phyloP scores from a whole-genome alignment of 2,113 vertebrate genomes.

The Merops nubicus region DNA sequence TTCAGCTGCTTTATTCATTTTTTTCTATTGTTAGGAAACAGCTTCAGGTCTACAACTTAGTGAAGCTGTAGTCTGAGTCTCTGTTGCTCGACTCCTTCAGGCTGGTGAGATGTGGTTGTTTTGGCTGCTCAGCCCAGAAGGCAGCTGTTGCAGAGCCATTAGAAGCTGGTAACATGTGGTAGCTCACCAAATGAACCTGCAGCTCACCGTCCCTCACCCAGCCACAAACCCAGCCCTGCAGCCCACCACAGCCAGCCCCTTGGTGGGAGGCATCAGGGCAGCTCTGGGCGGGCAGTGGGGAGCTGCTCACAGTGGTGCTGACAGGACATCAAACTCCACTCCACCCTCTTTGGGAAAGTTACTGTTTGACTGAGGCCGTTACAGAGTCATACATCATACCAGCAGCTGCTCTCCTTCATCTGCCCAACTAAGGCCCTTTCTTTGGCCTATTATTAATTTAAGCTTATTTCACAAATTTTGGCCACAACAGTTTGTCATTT shows the following conservation, averaged over 20 bases:
- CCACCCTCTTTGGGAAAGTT: not conserved
- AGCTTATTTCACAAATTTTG: not conserved
- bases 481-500: not conserved
- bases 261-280: not conserved
- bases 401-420: not conserved
- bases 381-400: not conserved
- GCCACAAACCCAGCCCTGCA: not conserved
- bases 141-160: not conserved
- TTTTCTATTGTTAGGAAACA: not conserved
- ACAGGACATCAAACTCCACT: not conserved
- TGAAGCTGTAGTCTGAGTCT: not conserved
- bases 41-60: not conserved
- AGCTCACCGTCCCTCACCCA: not conserved
- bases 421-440: not conserved
- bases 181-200: too few relatives aligned
- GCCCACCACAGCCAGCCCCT: not conserved
- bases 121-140: fast-evolving
- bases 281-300: not conserved
- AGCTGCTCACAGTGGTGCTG: not conserved
- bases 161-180: fast-evolving
- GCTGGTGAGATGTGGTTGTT: fast-evolving
- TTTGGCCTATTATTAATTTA: not conserved
- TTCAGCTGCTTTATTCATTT: not conserved
- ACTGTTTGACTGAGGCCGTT: fast-evolving
- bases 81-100: fast-evolving